Base-by-base conservation (phyloP, 2,888 invertebrate genomes). In the Drosophila neutralis region DNA sequence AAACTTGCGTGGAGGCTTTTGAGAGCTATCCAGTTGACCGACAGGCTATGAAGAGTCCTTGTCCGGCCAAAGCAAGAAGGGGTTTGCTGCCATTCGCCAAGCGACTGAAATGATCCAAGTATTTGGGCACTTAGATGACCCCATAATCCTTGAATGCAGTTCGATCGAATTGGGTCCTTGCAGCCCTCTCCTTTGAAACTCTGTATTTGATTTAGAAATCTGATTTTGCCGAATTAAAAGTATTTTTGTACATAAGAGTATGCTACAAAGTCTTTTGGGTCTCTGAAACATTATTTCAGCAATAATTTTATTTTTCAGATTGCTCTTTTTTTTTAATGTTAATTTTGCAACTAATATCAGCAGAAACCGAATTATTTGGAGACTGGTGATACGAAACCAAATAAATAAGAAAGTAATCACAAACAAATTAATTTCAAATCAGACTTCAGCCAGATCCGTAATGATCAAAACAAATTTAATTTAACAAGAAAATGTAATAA, bases 351-450 rank as follows among this genome's bases (percentile, higher is more conserved):
- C 21, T 15, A 15, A 45, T 45, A 45, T 45, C 45, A 8, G 45
- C 21, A 15, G 7, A 15, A 45, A 15, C 21, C 21, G 13, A 21
- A 4, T 40, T 40, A 45, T 49, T 27, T 36, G 4, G 24, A 48
- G 45, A 18, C 18, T 27, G 5, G 0, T 15, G 13, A 33, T 35
- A 21, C 13, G 29, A 36, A 36, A 45, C 35, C 27, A 63, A 68
- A 21, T 7, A 7, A 1, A 45, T 18, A 56, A 65, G 65, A 15
- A 7, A 24, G 21, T 48, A 59, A 62, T 54, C 45, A 31, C 35
- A 58, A 68, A 62, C n/a, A 61, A 29, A 51, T 48, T 59, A n/a
- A 38, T 45, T n/a, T 7, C 31, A 49, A 63, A 42, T 76, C 62
- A 63, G 66, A 62, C 62, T 62, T 59, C 3, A n/a, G 42, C 29